Conservation (phyloP, 2,797 vertebrate species). For the Morus bassanus region DNA sequence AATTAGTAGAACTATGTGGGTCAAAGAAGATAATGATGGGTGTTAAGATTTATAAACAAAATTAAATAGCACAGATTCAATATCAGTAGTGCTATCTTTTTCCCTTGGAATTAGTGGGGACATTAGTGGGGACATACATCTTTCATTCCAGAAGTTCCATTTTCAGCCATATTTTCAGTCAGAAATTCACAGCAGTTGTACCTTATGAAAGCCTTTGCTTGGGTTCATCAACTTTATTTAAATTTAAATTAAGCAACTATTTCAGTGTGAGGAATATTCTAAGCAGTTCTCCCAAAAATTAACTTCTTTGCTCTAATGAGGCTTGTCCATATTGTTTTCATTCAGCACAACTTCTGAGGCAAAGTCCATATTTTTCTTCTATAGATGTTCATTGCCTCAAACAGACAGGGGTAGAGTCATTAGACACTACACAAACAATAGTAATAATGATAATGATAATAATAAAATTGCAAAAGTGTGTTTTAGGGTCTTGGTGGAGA, state of each 20-base stretch:
- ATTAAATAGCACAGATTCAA: neutral
- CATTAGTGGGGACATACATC: neutral
- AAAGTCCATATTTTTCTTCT: neutral
- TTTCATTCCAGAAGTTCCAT: neutral
- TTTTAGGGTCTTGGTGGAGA: neutral
- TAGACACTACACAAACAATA: neutral
- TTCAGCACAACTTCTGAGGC: neutral
- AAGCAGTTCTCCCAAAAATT: neutral
- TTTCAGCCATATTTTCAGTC: neutral
- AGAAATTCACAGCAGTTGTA: neutral
- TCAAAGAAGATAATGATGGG: neutral
- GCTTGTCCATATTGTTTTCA: neutral
- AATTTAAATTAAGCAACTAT: neutral
- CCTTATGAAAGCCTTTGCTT: neutral
- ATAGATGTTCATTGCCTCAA: neutral
- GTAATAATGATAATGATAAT: too few relatives aligned
- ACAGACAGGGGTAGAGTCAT: neutral
- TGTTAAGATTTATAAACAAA: neutral
- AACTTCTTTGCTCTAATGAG: neutral
- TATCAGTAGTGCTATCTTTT: neutral
- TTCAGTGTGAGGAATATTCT: neutral
- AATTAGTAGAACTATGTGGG: neutral
- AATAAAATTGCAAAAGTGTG: neutral
- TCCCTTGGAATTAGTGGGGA: neutral
- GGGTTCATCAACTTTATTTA: neutral